Conservation (phyloP, 1,140 invertebrate species). For the Lepidurus arcticus region DNA sequence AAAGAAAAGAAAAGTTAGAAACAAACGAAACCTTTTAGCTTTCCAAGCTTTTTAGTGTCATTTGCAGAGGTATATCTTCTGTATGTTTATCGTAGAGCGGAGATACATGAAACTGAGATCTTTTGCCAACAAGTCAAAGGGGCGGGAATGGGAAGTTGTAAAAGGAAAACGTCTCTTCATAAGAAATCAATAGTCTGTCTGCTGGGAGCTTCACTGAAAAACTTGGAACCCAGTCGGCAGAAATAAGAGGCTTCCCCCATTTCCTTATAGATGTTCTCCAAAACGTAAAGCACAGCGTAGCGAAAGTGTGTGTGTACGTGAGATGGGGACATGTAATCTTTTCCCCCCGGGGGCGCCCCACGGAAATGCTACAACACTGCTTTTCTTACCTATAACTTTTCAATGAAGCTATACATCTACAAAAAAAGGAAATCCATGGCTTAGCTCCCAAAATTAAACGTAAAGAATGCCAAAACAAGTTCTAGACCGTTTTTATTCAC, state of each 20-base stretch:
- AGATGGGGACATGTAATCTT: not conserved
- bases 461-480: too few species aligned
- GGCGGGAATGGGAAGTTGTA: not conserved
- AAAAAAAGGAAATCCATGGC: too few species aligned
- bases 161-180: conserved; percentile 24
- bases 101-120: not conserved
- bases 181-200: conserved; percentile 24
- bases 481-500: too few species aligned
- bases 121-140: conserved; percentile 4
- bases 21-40: not conserved
- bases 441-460: too few species aligned
- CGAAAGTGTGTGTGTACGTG: not conserved
- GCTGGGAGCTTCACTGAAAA: not conserved
- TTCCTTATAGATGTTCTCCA: not conserved
- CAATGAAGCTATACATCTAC: too few species aligned
- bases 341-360: not conserved
- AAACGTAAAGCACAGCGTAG: not conserved
- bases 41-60: not conserved
- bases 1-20: conserved; percentile 23
- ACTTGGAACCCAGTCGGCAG: conserved; percentile 4
- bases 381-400: too few species aligned
- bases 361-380: not conserved
- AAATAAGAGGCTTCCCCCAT: conserved; percentile 6
- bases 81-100: not conserved
- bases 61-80: not conserved